phyloP scores from a whole-genome alignment of 1,140 invertebrate species.

The Drosophila lacteicornis region DNA sequence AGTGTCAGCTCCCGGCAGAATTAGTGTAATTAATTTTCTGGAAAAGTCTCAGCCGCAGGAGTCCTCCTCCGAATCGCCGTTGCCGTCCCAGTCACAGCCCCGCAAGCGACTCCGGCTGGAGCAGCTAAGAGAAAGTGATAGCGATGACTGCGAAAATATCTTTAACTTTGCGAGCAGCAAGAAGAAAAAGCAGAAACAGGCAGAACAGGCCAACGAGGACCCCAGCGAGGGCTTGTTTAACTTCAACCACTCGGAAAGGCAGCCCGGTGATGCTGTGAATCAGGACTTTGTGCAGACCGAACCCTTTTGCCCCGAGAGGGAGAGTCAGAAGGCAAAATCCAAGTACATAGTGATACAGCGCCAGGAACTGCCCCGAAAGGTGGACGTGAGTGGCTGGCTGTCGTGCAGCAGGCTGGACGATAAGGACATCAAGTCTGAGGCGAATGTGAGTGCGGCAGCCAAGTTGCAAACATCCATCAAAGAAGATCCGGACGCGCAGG shows the following conservation, averaged over 20 bases:
- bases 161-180: constrained; percentile 64
- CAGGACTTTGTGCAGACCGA: constrained; percentile 36
- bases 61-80: not conserved
- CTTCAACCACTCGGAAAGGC: constrained; percentile 17
- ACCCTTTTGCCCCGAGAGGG: constrained; percentile 19
- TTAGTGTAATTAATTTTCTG: constrained; percentile 54
- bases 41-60: constrained; percentile 51
- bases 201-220: constrained; percentile 6
- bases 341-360: constrained; percentile 60
- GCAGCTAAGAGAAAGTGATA: constrained; percentile 55
- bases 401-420: constrained; percentile 26
- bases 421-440: constrained; percentile 28
- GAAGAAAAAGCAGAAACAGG: constrained; percentile 26
- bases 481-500: constrained; percentile 25
- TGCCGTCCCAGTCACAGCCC: constrained; percentile 22
- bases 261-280: constrained; percentile 2
- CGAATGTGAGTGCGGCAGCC: constrained; percentile 6
- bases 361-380: constrained; percentile 40
- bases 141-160: constrained; percentile 62
- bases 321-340: constrained; percentile 23
- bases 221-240: constrained; percentile 44
- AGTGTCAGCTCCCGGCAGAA: constrained; percentile 20
- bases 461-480: constrained; percentile 26
- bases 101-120: constrained; percentile 57
- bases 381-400: constrained; percentile 65